Evolutionary conservation across 2,888 invertebrate species (phyloP).

Genomic region (Germaria angustata): DNA sequence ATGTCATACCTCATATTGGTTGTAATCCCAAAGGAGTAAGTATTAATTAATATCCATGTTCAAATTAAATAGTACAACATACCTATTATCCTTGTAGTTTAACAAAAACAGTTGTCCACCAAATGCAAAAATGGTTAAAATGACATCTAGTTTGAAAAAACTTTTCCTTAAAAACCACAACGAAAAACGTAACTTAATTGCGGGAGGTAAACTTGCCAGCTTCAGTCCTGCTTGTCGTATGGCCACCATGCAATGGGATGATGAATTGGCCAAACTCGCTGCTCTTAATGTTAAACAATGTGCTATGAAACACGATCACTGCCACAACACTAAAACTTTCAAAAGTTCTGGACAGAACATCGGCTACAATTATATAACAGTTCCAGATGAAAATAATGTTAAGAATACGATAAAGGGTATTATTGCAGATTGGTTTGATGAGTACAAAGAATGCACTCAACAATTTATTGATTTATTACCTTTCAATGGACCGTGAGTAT

Average conservation of each 20-base stretch:
- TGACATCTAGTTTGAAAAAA: too few species aligned
- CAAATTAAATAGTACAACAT: too few species aligned
- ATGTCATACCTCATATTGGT: neutral
- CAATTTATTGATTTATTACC: too few species aligned
- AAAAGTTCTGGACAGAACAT: constrained; percentile 74
- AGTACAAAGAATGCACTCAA: constrained; percentile 49
- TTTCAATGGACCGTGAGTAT: constrained; percentile 37
- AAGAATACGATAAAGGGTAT: constrained; percentile 69
- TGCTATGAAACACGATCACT: constrained; percentile 70
- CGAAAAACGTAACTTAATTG: too few species aligned
- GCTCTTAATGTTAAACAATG: constrained; percentile 72
- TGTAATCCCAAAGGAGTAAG: neutral
- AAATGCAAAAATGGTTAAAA: neutral
- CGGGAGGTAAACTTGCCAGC: too few species aligned
- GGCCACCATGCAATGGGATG: constrained; percentile 74
- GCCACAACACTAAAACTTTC: constrained; percentile 72
- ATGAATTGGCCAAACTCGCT: constrained; percentile 73
- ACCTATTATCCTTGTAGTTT: neutral
- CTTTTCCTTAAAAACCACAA: too few species aligned
- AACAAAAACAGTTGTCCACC: neutral
- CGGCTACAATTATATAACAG: constrained; percentile 1
- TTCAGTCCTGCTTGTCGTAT: constrained; percentile 72
- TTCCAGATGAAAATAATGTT: neutral
- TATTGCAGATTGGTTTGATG: constrained; percentile 72
- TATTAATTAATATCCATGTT: neutral